phyloP scores from a whole-genome alignment of 1,140 invertebrate genomes.

The Ridgeia piscesae region DNA sequence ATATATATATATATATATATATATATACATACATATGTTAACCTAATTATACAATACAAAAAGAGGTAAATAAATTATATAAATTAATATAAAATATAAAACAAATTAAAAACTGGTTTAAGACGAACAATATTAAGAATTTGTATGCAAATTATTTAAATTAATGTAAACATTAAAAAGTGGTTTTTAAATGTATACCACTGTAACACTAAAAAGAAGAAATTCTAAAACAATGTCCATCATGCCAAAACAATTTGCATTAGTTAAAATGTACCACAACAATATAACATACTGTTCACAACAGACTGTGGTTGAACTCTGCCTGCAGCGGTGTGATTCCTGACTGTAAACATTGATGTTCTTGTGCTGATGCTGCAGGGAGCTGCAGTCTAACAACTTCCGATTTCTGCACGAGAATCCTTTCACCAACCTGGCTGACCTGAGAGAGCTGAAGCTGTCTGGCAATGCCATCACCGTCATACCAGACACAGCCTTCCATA shows the following conservation, averaged over 20 bases:
- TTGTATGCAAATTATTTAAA: too few relatives aligned
- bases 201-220: neutral
- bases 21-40: too few relatives aligned
- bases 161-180: too few relatives aligned
- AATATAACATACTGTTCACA: too few relatives aligned
- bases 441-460: conserved; percentile 32
- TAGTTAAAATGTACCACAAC: neutral
- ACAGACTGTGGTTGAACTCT: neutral
- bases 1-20: too few relatives aligned
- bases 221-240: too few relatives aligned
- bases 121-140: too few relatives aligned
- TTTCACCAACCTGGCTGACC: conserved; percentile 36
- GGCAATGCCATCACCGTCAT: conserved; percentile 41
- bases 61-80: too few relatives aligned
- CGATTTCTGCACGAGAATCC: conserved; percentile 41
- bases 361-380: conserved; percentile 25
- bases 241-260: too few relatives aligned
- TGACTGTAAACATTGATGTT: neutral
- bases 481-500: conserved; percentile 38
- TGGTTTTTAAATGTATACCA: neutral
- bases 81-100: too few relatives aligned
- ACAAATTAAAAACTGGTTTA: too few relatives aligned
- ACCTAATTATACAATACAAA: too few relatives aligned
- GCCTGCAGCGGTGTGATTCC: neutral
- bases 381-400: conserved; percentile 37